Conservation (phyloP, 2,113 vertebrate genomes). For the Poeciliopsis turrubarensis region DNA sequence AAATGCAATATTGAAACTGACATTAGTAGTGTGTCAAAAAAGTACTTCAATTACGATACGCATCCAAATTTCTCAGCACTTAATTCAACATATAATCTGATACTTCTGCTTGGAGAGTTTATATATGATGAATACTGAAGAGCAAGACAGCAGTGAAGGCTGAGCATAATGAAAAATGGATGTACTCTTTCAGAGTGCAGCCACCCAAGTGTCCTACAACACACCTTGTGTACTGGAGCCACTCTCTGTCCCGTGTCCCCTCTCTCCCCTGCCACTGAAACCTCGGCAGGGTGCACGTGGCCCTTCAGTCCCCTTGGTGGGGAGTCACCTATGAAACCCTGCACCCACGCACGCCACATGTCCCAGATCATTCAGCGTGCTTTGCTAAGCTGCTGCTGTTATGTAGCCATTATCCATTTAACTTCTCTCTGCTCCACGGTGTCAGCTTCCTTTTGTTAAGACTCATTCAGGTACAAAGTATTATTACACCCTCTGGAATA, state of each 20-base stretch:
- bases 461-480: constrained; percentile 78
- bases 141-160: constrained; percentile 61
- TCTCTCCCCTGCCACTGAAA: constrained; percentile 34
- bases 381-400: constrained; percentile 67
- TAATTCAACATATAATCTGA: constrained; percentile 1
- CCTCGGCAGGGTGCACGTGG: constrained; percentile 36
- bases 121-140: constrained; percentile 37
- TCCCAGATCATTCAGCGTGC: constrained; percentile 64
- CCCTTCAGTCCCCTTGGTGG: constrained; percentile 51
- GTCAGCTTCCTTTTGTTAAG: constrained; percentile 79
- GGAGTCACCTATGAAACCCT: constrained; percentile 75
- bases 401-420: constrained; percentile 78
- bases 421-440: constrained; percentile 62
- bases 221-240: constrained; percentile 56
- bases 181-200: constrained; percentile 61
- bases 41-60: background rate
- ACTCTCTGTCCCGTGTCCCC: constrained; percentile 12
- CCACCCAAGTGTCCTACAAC: constrained; percentile 61
- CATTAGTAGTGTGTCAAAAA: constrained; percentile 9
- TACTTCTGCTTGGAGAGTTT: constrained; percentile 18
- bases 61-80: background rate
- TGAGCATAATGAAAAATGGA: constrained; percentile 72
- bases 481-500: constrained; percentile 76
- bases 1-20: background rate
- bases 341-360: constrained; percentile 75